Evolutionary conservation across 2,113 vertebrate species (phyloP).

Genomic region (Galemys pyrenaicus): DNA sequence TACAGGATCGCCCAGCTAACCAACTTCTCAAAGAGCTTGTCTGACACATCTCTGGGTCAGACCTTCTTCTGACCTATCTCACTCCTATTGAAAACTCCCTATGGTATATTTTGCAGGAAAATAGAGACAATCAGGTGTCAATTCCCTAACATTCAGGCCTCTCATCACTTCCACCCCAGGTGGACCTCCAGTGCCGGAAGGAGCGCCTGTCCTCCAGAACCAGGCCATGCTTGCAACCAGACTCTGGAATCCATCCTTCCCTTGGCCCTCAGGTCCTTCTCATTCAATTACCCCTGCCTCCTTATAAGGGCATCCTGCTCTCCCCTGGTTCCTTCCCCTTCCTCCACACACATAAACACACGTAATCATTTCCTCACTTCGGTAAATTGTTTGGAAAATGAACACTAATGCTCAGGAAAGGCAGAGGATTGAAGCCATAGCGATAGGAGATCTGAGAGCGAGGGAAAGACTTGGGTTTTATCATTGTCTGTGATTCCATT

Average conservation of each 20-base stretch:
- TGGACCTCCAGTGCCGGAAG: background rate
- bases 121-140: background rate
- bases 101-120: background rate
- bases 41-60: background rate
- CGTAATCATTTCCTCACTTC: conserved; percentile 68
- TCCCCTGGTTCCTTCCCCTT: background rate
- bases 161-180: background rate
- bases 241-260: conserved; percentile 66
- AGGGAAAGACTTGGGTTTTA: conserved; percentile 55
- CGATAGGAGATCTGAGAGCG: conserved; percentile 34
- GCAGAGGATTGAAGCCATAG: background rate
- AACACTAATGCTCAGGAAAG: conserved; percentile 37
- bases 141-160: background rate
- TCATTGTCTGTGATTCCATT: conserved; percentile 46
- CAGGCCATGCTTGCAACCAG: background rate
- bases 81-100: conserved; percentile 1
- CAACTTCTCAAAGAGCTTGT: background rate
- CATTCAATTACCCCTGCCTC: conserved; percentile 49
- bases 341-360: conserved; percentile 51
- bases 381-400: conserved; percentile 64
- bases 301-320: conserved; percentile 3
- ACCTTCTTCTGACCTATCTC: background rate
- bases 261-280: background rate
- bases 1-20: background rate
- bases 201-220: background rate